Conservation (phyloP, 2,113 vertebrate genomes). For the Pseudorasbora parva region DNA sequence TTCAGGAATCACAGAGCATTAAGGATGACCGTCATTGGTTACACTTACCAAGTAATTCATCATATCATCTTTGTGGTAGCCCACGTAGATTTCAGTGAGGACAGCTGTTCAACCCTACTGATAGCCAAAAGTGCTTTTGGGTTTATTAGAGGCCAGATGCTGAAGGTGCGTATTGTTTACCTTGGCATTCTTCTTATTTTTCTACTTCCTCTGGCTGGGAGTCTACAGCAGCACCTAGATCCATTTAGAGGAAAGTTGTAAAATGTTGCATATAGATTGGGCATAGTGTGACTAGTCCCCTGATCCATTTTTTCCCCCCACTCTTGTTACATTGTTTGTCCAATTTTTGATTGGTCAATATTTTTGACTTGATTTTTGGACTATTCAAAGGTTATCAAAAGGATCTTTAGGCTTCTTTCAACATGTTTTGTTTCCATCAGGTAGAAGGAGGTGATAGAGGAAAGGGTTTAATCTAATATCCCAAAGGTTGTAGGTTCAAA, state of each 20-base stretch:
- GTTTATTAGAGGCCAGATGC: constrained; percentile 15
- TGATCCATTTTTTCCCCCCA: neutral
- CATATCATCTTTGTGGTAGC: constrained; percentile 2
- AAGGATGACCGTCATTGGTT: neutral
- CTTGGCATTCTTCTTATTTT: neutral
- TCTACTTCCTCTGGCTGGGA: neutral
- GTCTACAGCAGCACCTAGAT: neutral
- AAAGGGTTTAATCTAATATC: neutral
- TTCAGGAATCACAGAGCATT: neutral
- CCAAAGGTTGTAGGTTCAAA: neutral
- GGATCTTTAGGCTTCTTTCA: too few relatives aligned
- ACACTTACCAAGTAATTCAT: neutral
- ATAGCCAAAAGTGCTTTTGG: constrained; percentile 17
- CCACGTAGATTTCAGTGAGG: neutral
- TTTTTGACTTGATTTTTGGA: neutral
- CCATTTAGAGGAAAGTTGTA: neutral
- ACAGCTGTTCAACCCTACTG: neutral
- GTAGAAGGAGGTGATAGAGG: too few relatives aligned
- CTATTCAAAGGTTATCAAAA: neutral
- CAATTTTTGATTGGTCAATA: neutral
- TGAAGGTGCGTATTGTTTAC: neutral
- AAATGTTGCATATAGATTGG: neutral
- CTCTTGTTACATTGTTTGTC: neutral
- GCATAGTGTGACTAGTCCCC: too few relatives aligned
- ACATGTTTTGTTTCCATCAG: too few relatives aligned